These are phyloP conservation scores for Myathropa florea DNA, from an alignment of 2,888 invertebrate genomes.

Conservation along the genomic window DNA sequence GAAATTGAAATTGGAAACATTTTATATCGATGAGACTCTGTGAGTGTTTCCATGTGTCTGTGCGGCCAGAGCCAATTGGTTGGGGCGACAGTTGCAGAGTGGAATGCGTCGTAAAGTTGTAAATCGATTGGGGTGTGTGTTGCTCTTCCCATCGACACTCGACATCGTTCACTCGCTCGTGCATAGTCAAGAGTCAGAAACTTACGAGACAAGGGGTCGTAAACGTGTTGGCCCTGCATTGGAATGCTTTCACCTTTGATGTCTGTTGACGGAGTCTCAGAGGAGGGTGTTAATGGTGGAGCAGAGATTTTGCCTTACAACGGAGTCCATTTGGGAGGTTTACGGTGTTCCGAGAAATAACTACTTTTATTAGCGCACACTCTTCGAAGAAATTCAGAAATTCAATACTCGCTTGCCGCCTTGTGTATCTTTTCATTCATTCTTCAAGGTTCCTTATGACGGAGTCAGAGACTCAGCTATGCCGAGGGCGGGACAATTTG, in stretches of 20 bases:
- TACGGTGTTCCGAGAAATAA: too few species aligned
- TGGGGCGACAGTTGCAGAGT: neutral
- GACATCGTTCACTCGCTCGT: neutral
- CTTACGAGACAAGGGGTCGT: neutral
- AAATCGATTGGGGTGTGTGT: neutral
- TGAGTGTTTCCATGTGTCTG: neutral
- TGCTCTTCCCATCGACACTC: neutral
- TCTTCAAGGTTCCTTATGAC: too few species aligned
- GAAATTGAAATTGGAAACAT: slow-evolving; percentile 50
- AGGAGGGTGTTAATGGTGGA: neutral
- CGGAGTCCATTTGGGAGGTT: too few species aligned
- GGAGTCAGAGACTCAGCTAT: too few species aligned
- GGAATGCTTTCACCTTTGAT: neutral
- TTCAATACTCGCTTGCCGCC: too few species aligned
- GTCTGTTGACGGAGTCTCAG: neutral
- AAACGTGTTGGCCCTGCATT: neutral
- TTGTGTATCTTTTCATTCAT: too few species aligned
- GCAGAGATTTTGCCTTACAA: neutral
- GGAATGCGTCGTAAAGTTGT: neutral
- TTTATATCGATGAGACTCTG: slow-evolving; percentile 19
- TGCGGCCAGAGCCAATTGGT: neutral
- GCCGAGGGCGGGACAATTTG: too few species aligned
- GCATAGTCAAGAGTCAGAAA: neutral
- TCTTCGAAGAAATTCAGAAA: too few species aligned
- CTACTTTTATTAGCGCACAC: too few species aligned